phyloP scores from a whole-genome alignment of 2,113 vertebrate genomes.

The Chamaetylas fuelleborni region DNA sequence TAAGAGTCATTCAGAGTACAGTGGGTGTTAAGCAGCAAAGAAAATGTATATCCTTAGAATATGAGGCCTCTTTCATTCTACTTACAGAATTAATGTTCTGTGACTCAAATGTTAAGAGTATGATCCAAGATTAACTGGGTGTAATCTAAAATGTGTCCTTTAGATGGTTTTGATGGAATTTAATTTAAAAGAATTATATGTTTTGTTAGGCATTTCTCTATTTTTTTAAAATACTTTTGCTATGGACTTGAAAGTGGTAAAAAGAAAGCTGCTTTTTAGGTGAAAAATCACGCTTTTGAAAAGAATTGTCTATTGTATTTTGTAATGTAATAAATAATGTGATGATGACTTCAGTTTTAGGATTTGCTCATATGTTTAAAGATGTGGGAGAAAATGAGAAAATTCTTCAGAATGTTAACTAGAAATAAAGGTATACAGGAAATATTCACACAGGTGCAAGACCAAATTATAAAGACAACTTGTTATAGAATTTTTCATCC shows the following conservation, averaged over 20 bases:
- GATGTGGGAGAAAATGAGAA: background rate
- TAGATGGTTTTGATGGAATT: background rate
- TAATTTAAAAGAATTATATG: background rate
- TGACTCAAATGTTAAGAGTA: background rate
- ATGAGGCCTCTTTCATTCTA: background rate
- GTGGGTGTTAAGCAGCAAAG: background rate
- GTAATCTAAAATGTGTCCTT: background rate
- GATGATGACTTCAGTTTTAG: background rate
- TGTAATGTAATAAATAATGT: background rate
- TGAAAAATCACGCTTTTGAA: background rate
- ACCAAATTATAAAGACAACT: background rate
- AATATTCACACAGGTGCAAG: background rate
- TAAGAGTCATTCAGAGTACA: background rate
- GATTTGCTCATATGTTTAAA: background rate
- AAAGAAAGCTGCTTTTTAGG: background rate
- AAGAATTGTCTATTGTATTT: background rate
- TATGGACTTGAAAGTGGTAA: background rate
- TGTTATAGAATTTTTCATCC: background rate
- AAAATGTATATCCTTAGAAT: background rate
- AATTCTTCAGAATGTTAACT: background rate
- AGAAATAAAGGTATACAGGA: background rate
- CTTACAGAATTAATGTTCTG: background rate
- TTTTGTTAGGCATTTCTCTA: background rate
- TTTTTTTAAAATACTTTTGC: background rate
- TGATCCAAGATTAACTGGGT: background rate